A percentile compares a stretch with the other conserved stretches of the same genome.
Conservation (phyloP, 2,888 invertebrate species). For the Eulithis prunata region DNA sequence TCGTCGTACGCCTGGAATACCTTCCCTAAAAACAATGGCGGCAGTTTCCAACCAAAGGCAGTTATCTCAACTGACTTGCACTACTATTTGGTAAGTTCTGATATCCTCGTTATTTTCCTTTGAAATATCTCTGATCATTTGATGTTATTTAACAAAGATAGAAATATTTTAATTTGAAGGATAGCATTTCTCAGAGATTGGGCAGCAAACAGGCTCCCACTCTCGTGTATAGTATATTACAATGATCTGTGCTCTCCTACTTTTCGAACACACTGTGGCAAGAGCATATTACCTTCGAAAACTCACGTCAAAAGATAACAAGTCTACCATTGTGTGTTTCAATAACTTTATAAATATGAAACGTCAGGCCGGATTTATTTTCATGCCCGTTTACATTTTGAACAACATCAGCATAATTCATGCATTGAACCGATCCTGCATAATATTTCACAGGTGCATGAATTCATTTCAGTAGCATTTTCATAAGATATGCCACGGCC, state of each 20-base stretch:
- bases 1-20: too few species aligned
- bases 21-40: too few species aligned
- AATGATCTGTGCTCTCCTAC: background rate
- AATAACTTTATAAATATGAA: constrained; percentile 37
- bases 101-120: too few species aligned
- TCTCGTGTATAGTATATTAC: too few species aligned
- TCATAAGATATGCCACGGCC: constrained; percentile 32
- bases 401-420: constrained; percentile 38
- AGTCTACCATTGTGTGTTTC: constrained; percentile 14
- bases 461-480: constrained; percentile 36
- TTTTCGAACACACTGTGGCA: background rate
- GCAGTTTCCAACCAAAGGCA: too few species aligned
- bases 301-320: background rate
- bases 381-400: constrained; percentile 36
- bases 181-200: too few species aligned
- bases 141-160: background rate
- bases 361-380: constrained; percentile 31
- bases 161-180: too few species aligned
- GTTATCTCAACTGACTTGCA: too few species aligned
- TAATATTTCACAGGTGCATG: constrained; percentile 39
- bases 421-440: constrained; percentile 33
- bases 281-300: constrained; percentile 1
- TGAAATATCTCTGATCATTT: too few species aligned
- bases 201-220: too few species aligned
- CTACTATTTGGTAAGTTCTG: too few species aligned